A percentile compares a stretch with the other conserved stretches of the same genome.
Evolutionary conservation across 1,140 invertebrate genomes (phyloP).

Genomic region (Rhysida immarginata): DNA sequence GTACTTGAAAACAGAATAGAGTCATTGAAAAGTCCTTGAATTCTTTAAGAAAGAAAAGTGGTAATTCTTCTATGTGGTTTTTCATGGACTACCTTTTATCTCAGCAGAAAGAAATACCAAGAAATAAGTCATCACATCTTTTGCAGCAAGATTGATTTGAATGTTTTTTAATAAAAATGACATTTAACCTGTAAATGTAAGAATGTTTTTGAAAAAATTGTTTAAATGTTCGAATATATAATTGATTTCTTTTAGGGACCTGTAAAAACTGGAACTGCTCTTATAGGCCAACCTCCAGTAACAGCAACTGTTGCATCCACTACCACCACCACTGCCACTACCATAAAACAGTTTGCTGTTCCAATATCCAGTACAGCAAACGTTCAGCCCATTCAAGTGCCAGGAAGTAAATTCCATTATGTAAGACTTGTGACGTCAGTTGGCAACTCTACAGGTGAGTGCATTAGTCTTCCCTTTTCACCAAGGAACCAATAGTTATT

Average conservation of each 20-base stretch:
- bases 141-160: too few species aligned
- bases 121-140: too few species aligned
- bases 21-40: too few species aligned
- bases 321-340: background rate
- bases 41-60: too few species aligned
- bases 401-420: slow-evolving; percentile 34
- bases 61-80: too few species aligned
- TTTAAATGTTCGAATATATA: background rate
- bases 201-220: background rate
- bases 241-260: background rate
- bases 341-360: slow-evolving; percentile 4
- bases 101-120: too few species aligned
- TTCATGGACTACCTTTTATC: too few species aligned
- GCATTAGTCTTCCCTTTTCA: background rate
- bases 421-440: slow-evolving; percentile 46
- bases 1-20: too few species aligned
- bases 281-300: slow-evolving; percentile 13
- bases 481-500: too few species aligned
- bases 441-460: slow-evolving; percentile 24
- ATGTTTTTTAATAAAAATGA: too few species aligned
- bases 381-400: slow-evolving; percentile 26
- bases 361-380: slow-evolving; percentile 6
- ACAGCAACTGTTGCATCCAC: background rate
- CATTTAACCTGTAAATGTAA: background rate
- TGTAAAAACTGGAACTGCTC: background rate